Percentiles rank a stretch among this genome's conserved stretches.
phyloP scores from a whole-genome alignment of 2,113 vertebrate genomes.

The Tragelaphus buxtoni region DNA sequence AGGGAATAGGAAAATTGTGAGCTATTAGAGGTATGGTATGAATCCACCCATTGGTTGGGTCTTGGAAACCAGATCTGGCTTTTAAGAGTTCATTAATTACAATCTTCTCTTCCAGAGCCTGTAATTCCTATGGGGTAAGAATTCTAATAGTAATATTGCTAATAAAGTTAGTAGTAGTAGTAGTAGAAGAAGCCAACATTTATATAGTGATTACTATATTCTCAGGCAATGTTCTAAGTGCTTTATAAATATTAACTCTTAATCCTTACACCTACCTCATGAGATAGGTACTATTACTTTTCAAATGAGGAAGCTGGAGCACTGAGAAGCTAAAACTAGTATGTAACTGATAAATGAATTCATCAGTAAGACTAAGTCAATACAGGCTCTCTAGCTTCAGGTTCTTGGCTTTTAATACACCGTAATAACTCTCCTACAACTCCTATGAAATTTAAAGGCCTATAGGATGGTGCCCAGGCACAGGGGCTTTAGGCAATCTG shows the following conservation, averaged over 20 bases:
- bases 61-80: background rate
- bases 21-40: background rate
- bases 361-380: background rate
- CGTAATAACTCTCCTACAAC: background rate
- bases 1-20: background rate
- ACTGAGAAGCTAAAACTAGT: background rate
- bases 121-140: background rate
- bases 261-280: background rate
- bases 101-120: background rate
- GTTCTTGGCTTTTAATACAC: background rate
- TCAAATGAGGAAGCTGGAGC: background rate
- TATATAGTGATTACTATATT: background rate
- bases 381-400: background rate
- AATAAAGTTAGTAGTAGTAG: background rate
- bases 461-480: background rate
- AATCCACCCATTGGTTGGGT: background rate
- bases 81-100: background rate
- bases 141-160: background rate
- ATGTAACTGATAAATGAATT: background rate
- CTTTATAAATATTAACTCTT: slow-evolving; percentile 22
- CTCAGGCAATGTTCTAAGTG: background rate
- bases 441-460: background rate
- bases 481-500: background rate
- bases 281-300: background rate
- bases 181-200: background rate